Evolutionary conservation across 2,888 invertebrate genomes (phyloP).

Genomic region (Polydrusus cervinus): DNA sequence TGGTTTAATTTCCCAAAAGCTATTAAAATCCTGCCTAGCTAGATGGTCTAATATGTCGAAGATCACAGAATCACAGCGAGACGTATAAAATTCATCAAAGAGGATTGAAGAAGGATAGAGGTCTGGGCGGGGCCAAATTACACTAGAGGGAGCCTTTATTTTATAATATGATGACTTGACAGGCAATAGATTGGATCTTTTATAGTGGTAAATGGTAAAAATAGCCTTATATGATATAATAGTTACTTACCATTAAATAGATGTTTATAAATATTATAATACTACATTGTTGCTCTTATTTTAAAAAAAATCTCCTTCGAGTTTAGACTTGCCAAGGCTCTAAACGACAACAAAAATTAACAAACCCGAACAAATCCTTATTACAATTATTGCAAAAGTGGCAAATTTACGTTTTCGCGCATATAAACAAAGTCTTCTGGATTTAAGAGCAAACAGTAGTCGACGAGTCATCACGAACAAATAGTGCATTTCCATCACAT

Average conservation of each 20-base stretch:
- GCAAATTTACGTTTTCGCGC: no score
- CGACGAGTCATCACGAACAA: no score
- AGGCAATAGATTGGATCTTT: conserved; percentile 46
- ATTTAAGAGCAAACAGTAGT: no score
- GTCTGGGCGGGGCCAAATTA: conserved; percentile 53
- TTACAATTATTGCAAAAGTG: no score
- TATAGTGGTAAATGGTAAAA: conserved; percentile 32
- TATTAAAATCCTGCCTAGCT: conserved; percentile 68
- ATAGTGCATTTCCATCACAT: no score
- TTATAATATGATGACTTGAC: conserved; percentile 43
- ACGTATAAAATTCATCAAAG: conserved; percentile 70
- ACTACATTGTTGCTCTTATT: neutral
- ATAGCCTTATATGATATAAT: neutral
- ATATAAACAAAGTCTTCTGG: no score
- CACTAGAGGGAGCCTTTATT: conserved; percentile 48
- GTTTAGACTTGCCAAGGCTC: no score
- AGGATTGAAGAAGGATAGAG: conserved; percentile 58
- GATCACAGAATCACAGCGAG: conserved; percentile 66
- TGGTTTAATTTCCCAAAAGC: conserved; percentile 71
- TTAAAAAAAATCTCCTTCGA: no score
- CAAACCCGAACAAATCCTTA: no score
- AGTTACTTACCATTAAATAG: neutral
- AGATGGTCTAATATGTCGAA: conserved; percentile 67
- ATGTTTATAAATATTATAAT: neutral
- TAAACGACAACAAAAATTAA: no score